These are phyloP conservation scores for Cebus imitator DNA, from an alignment of 2,113 vertebrate genomes.

Conservation along the genomic window DNA sequence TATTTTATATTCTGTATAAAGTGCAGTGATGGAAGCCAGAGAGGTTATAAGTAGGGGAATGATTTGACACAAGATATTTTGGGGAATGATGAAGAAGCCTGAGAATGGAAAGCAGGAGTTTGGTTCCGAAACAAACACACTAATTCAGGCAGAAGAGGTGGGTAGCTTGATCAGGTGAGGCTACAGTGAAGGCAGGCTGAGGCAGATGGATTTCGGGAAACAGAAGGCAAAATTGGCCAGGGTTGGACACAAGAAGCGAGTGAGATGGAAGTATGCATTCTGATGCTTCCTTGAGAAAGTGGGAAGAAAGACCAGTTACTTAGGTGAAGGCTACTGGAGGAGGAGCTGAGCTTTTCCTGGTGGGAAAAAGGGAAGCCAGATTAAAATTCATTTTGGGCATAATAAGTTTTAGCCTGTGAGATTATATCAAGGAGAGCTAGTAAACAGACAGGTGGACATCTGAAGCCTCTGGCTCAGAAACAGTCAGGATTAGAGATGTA, in stretches of 20 bases:
- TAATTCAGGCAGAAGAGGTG: neutral
- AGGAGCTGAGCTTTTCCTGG: neutral
- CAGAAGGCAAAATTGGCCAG: too few relatives aligned
- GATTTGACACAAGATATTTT: too few relatives aligned
- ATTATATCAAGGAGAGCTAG: too few relatives aligned
- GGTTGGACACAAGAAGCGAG: neutral
- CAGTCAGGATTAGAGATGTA: too few relatives aligned
- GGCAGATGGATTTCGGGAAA: too few relatives aligned
- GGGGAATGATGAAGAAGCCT: too few relatives aligned
- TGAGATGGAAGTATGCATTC: too few relatives aligned
- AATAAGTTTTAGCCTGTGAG: neutral
- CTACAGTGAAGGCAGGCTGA: neutral
- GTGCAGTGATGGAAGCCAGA: neutral
- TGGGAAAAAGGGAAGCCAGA: accelerated
- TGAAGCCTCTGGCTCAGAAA: neutral
- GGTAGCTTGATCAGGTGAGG: neutral
- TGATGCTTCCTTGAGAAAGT: neutral
- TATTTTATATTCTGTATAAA: neutral
- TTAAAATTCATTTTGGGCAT: neutral
- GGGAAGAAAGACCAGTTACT: neutral
- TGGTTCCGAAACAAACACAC: neutral
- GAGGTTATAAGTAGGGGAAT: accelerated
- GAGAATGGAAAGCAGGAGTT: neutral
- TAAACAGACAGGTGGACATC: neutral
- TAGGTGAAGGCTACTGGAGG: neutral